phyloP scores from a whole-genome alignment of 2,888 invertebrate genomes.

The Leptopterna dolabrata region DNA sequence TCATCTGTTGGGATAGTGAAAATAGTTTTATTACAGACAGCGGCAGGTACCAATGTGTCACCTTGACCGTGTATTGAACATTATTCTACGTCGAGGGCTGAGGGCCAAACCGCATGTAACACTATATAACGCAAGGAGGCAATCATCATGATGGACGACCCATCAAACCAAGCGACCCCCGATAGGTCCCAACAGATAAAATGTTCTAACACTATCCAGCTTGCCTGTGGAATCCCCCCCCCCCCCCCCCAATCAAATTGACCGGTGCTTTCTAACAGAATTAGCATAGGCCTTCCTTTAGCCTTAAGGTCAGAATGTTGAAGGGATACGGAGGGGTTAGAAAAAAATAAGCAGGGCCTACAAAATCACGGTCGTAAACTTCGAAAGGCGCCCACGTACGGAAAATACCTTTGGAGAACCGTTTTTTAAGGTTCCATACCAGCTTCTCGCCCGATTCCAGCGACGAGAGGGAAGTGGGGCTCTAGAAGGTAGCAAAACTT shows the following conservation, averaged over 20 bases:
- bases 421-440: conserved; percentile 6
- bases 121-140: too few relatives aligned
- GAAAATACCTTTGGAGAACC: conserved; percentile 9
- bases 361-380: conserved; percentile 4
- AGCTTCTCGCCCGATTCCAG: not conserved
- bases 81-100: too few relatives aligned
- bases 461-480: not conserved
- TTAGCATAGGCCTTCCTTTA: not conserved
- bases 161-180: not conserved
- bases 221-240: not conserved
- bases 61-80: too few relatives aligned
- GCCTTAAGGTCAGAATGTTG: not conserved
- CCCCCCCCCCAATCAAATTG: too few relatives aligned
- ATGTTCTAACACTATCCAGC: not conserved
- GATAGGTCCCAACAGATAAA: not conserved
- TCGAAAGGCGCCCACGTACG: conserved; percentile 1
- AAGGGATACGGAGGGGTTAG: not conserved
- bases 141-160: not conserved
- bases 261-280: too few relatives aligned
- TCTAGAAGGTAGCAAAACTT: not conserved
- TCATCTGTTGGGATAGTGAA: too few relatives aligned
- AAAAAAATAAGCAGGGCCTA: not conserved
- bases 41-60: too few relatives aligned
- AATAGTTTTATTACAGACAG: too few relatives aligned
- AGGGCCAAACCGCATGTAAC: too few relatives aligned